Percentiles rank a stretch among this genome's conserved stretches.
Evolutionary conservation across 2,888 invertebrate species (phyloP).

Genomic region (Euzophera pinguis): DNA sequence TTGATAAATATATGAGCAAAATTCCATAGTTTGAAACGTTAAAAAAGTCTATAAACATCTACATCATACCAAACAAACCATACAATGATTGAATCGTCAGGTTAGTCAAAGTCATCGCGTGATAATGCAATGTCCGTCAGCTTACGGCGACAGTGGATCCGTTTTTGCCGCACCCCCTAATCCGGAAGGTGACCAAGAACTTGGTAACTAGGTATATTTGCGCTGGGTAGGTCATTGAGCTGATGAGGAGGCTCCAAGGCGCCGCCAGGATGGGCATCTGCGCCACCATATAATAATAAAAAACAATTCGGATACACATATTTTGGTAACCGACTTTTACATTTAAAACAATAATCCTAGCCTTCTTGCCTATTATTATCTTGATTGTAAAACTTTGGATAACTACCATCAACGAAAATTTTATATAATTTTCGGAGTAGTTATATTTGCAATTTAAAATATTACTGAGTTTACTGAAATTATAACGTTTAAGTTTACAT

Average conservation of each 20-base stretch:
- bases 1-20: too few species aligned
- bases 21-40: too few species aligned
- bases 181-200: constrained; percentile 86
- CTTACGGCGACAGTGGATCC: constrained; percentile 98
- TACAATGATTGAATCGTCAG: constrained; percentile 21
- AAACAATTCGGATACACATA: background rate
- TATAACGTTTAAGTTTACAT: too few species aligned
- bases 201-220: constrained; percentile 82
- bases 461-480: too few species aligned
- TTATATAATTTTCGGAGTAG: too few species aligned
- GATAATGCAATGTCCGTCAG: constrained; percentile 28
- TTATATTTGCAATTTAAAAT: too few species aligned
- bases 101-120: constrained; percentile 11
- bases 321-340: background rate
- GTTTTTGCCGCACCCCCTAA: constrained; percentile 96
- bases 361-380: too few species aligned
- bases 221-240: constrained; percentile 78
- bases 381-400: too few species aligned
- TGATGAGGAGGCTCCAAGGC: constrained; percentile 60
- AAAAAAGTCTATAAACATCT: background rate
- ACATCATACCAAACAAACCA: background rate
- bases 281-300: constrained; percentile 24
- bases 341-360: too few species aligned
- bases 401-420: too few species aligned
- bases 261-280: constrained; percentile 68